Evolutionary conservation across 2,113 vertebrate species (phyloP).

Genomic region (Glareola pratincola): DNA sequence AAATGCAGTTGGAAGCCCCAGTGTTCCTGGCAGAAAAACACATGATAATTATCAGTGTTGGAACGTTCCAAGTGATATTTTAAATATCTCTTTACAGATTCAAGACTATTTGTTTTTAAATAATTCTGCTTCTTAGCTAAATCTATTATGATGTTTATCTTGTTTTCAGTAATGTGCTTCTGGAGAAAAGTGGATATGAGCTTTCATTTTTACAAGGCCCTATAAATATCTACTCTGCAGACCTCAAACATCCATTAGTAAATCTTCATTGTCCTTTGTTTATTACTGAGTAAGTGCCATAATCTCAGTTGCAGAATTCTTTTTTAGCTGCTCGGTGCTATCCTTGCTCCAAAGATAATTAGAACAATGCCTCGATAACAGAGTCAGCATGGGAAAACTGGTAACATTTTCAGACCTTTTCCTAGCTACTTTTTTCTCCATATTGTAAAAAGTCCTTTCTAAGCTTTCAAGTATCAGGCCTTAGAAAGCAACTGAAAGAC

Average conservation of each 20-base stretch:
- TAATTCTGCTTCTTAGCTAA: neutral
- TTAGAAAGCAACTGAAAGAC: neutral
- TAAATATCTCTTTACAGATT: slow-evolving; percentile 12
- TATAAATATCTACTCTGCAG: neutral
- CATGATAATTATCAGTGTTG: slow-evolving; percentile 5
- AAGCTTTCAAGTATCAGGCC: neutral
- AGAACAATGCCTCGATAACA: neutral
- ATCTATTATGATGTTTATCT: slow-evolving; percentile 18
- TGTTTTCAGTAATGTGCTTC: slow-evolving; percentile 17
- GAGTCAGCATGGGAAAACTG: neutral
- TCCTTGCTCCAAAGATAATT: neutral
- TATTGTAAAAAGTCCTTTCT: neutral
- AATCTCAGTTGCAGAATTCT: neutral
- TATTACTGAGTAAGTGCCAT: neutral
- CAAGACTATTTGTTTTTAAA: slow-evolving; percentile 56
- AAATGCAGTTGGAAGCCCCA: neutral
- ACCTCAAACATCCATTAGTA: neutral
- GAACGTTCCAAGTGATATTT: slow-evolving; percentile 33
- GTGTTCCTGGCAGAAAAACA: slow-evolving; percentile 36
- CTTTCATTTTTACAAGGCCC: slow-evolving; percentile 31
- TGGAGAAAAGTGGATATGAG: neutral
- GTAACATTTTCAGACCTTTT: neutral
- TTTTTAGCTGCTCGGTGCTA: neutral
- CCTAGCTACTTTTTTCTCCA: neutral
- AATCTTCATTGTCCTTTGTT: neutral